phyloP scores from a whole-genome alignment of 2,113 vertebrate species.

The Onychostruthus taczanowskii region DNA sequence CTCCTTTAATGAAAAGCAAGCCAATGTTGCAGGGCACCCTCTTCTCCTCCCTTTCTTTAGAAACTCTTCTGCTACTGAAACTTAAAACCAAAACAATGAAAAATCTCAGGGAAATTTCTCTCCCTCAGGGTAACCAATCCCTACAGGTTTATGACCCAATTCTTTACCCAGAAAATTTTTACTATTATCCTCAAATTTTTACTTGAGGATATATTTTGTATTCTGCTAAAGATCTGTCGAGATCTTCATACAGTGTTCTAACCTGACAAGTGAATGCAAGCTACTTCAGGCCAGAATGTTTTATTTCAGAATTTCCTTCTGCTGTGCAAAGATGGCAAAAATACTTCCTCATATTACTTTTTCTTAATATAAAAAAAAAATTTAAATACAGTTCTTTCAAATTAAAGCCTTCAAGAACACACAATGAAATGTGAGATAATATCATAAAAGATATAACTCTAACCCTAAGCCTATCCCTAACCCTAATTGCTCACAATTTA shows the following conservation, averaged over 20 bases:
- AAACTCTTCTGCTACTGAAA: not conserved
- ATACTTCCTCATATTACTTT: fast-evolving
- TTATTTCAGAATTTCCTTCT: not conserved
- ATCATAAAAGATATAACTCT: not conserved
- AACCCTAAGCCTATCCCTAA: not conserved
- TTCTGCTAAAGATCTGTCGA: not conserved
- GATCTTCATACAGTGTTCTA: not conserved
- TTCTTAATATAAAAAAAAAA: not conserved
- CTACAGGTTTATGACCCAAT: not conserved
- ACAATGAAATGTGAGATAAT: not conserved
- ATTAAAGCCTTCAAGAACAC: not conserved
- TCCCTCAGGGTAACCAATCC: not conserved
- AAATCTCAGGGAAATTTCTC: not conserved
- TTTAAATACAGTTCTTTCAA: not conserved
- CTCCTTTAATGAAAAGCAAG: not conserved
- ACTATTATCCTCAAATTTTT: not conserved
- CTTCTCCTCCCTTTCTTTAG: not conserved
- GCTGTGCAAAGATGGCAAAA: not conserved
- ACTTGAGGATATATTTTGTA: not conserved
- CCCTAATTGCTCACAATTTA: not conserved
- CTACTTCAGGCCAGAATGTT: not conserved
- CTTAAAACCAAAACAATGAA: not conserved
- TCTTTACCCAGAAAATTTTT: not conserved
- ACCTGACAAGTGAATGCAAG: not conserved
- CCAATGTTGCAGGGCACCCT: not conserved